Percentiles rank a stretch among this genome's conserved stretches.
Evolutionary conservation across 2,888 invertebrate genomes (phyloP).

Genomic region (Ypsolopha scabrella): DNA sequence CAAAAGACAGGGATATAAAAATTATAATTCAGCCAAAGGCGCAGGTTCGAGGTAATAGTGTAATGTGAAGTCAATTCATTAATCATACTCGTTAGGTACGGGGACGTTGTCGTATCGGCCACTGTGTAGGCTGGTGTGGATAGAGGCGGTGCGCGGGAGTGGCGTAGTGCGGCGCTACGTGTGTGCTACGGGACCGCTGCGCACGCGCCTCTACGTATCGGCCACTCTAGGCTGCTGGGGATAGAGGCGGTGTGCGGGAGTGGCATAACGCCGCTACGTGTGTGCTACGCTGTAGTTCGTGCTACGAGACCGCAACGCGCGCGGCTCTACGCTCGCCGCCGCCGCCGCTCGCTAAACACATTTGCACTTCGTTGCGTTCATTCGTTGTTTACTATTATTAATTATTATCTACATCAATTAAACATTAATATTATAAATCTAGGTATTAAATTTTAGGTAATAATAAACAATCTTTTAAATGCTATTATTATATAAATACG

Average conservation of each 20-base stretch:
- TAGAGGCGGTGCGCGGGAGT: slow-evolving; percentile 32
- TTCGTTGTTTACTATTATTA: slow-evolving; percentile 48
- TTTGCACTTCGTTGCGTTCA: slow-evolving; percentile 58
- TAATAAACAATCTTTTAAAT: slow-evolving; percentile 72
- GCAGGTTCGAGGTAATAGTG: slow-evolving; percentile 66
- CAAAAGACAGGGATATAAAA: slow-evolving; percentile 64
- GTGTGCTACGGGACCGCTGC: slow-evolving; percentile 6
- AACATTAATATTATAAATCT: slow-evolving; percentile 68
- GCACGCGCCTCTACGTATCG: slow-evolving; percentile 12
- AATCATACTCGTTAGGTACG: slow-evolving; percentile 67
- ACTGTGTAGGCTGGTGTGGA: slow-evolving; percentile 37
- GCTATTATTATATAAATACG: slow-evolving; percentile 72
- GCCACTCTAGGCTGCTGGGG: slow-evolving; percentile 2
- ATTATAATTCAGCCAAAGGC: slow-evolving; percentile 55
- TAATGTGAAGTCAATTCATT: slow-evolving; percentile 69
- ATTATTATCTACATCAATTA: slow-evolving; percentile 69
- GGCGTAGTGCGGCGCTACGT: slow-evolving; percentile 14
- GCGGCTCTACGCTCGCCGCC: slow-evolving; percentile 14
- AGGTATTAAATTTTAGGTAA: slow-evolving; percentile 71
- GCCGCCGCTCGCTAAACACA: slow-evolving; percentile 43
- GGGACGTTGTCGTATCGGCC: slow-evolving; percentile 41
- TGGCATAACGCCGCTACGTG: slow-evolving; percentile 10
- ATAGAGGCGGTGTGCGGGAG: too few species aligned
- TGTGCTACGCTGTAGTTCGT: too few species aligned
- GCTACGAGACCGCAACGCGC: slow-evolving; percentile 19